Conservation (phyloP, 2,113 vertebrate species). For the Gymnogyps californianus region DNA sequence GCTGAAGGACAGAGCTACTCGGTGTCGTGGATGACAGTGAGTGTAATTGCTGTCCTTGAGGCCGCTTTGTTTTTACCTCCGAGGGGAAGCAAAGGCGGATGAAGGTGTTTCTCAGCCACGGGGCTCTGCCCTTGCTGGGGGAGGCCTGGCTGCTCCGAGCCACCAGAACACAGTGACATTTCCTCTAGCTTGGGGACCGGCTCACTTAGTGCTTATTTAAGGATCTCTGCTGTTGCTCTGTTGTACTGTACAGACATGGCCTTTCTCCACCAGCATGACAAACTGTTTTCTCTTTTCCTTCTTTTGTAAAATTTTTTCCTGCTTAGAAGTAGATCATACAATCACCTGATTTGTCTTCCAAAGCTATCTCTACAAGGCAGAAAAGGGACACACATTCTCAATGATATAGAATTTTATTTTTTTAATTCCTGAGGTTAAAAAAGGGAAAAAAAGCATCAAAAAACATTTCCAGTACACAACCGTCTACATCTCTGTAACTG, state of each 20-base stretch:
- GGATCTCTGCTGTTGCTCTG: neutral
- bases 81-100: neutral
- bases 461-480: slow-evolving; percentile 34
- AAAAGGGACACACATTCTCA: neutral
- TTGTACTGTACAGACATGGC: neutral
- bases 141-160: neutral
- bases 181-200: neutral
- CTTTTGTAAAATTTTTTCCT: neutral
- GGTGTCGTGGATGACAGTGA: fast-evolving
- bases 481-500: neutral
- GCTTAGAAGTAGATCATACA: neutral
- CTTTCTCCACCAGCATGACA: neutral
- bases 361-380: neutral
- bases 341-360: neutral
- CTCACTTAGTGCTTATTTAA: neutral
- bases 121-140: neutral
- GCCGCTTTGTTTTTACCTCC: neutral
- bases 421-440: slow-evolving; percentile 72
- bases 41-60: neutral
- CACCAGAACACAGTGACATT: neutral
- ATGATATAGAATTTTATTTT: slow-evolving; percentile 52
- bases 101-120: neutral
- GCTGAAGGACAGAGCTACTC: neutral
- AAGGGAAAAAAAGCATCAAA: slow-evolving; percentile 40
- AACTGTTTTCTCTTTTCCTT: neutral